Evolutionary conservation across 1,140 invertebrate genomes (phyloP), one percentile per base, ranked within the genome.

Genomic region (Brachionus plicatilis): DNA sequence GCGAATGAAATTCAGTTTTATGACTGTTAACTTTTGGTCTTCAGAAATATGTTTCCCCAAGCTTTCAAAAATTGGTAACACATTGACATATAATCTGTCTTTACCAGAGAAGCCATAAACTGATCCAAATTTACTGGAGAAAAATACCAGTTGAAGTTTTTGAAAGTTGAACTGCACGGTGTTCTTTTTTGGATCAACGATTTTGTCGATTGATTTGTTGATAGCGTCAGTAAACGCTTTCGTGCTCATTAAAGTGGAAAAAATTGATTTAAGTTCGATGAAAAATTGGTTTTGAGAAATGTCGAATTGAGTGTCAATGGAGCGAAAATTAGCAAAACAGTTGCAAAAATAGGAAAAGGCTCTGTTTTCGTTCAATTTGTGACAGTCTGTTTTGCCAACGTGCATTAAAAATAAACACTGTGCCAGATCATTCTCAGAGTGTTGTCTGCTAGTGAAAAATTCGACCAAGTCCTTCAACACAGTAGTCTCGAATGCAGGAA

Each of bases 1-100:
- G 17, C 66, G 27, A 68, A 68, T 68, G 66, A 68, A 68, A 5
- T 68, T 68, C 33, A 68, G n/a, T 68, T 68, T 68, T 68, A 41
- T 20, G 33, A 68, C 33, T 33, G 8, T 11, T 41, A 33, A 12
- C 17, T 68, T 68, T 37, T 68, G 27, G 12, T 68, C 33, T 68
- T 68, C 29, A 12, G 12, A n/a, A 33, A 68, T 12, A 33, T 33
- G 14, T 14, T 33, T 68, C 11, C 14, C 33, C n/a, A 68, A 68
- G 6, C 5, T 33, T 68, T 68, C 66, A 68, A 68, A 33, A 6
- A 68, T 68, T 17, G 66, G 66, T n/a, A 33, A 1, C 27, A 68
- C 33, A 12, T 68, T 68, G 27, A 68, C 66, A 68, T 68, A 37
- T 33, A 68, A 33, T 33, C 66, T 33, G 33, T 68, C 66, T 68